Percentiles rank a stretch among this genome's conserved stretches.
phyloP scores from a whole-genome alignment of 2,888 invertebrate genomes.

The Lamproptera curius region DNA sequence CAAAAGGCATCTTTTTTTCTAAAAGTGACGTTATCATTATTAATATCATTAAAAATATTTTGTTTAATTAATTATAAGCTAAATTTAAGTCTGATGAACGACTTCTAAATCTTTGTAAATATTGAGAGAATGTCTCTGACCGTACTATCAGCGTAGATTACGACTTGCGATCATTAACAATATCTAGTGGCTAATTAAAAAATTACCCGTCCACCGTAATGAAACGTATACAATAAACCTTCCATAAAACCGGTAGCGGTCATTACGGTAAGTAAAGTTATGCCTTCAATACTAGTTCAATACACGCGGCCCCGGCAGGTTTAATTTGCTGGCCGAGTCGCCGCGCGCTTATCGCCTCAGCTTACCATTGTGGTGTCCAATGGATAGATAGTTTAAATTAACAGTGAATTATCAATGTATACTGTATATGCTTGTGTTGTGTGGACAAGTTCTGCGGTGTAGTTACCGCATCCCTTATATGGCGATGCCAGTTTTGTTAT shows the following conservation, averaged over 20 bases:
- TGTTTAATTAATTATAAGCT: too few relatives aligned
- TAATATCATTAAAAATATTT: too few relatives aligned
- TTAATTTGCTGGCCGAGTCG: slow-evolving; percentile 47
- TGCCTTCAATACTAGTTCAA: slow-evolving; percentile 31
- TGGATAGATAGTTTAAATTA: slow-evolving; percentile 21
- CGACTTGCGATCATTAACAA: slow-evolving; percentile 35
- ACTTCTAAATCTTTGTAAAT: too few relatives aligned
- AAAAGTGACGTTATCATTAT: too few relatives aligned
- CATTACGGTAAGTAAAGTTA: slow-evolving; percentile 25
- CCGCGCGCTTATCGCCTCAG: slow-evolving; percentile 18
- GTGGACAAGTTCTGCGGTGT: too few relatives aligned
- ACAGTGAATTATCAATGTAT: slow-evolving; percentile 6
- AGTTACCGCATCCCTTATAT: too few relatives aligned
- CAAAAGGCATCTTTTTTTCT: too few relatives aligned
- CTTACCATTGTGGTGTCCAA: slow-evolving; percentile 21
- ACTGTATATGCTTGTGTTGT: slow-evolving; percentile 3
- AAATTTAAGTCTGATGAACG: too few relatives aligned
- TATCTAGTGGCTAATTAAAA: slow-evolving; percentile 38
- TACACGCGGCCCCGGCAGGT: slow-evolving; percentile 40
- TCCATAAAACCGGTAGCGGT: slow-evolving; percentile 24
- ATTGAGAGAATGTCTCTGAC: too few relatives aligned
- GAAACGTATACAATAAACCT: slow-evolving; percentile 26
- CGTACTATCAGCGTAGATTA: slow-evolving; percentile 26
- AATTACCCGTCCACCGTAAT: slow-evolving; percentile 33
- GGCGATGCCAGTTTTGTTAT: too few relatives aligned